A percentile compares a stretch with the other conserved stretches of the same genome.
Conservation (phyloP, 2,888 invertebrate species). For the Empis livida region DNA sequence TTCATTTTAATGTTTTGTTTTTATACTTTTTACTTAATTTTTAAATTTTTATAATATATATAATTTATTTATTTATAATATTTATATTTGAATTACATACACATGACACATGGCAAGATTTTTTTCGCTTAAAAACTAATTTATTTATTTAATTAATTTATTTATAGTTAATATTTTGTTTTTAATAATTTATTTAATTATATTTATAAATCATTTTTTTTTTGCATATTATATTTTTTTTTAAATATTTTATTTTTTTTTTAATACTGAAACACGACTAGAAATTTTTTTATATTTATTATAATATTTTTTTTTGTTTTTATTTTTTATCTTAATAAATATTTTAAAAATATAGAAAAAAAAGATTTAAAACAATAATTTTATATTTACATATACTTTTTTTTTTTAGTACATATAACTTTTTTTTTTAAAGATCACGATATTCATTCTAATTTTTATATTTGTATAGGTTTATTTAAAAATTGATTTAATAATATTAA, state of each 20-base stretch:
- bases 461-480: not conserved
- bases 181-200: not conserved
- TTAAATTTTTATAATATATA: not conserved
- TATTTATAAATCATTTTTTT: not conserved
- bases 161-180: not conserved
- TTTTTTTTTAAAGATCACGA: not conserved
- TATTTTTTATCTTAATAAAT: not conserved
- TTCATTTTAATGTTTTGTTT: not conserved
- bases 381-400: not conserved
- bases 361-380: not conserved
- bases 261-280: conserved; percentile 36
- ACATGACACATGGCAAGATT: conserved; percentile 3
- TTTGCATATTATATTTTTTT: conserved; percentile 15
- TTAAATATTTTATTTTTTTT: conserved; percentile 15
- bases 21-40: no score
- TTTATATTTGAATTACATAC: not conserved
- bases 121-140: not conserved
- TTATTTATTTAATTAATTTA: not conserved
- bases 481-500: not conserved
- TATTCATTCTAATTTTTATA: not conserved
- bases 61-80: not conserved
- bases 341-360: not conserved
- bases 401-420: not conserved
- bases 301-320: not conserved
- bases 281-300: conserved; percentile 20